Base-by-base conservation (phyloP, 1,140 invertebrate species). In the Drosophila parabipectinata region DNA sequence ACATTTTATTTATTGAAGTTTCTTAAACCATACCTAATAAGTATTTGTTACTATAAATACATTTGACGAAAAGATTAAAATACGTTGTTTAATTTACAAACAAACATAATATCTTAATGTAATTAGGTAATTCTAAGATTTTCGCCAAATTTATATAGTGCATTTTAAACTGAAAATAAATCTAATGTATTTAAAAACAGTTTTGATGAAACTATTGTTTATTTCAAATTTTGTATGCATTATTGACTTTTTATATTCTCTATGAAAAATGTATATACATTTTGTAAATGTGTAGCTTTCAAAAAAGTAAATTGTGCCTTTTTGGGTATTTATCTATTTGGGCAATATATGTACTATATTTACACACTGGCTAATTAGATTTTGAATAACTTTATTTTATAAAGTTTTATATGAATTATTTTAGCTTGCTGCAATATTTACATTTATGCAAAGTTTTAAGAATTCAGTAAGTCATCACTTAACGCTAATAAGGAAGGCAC, bases 401-500 rank as follows among this genome's bases (percentile, higher is more conserved):
- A 21, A 21, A 21, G 2, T 21, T 21, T 2, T 21, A 2, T 44
- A 15, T 2, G 41, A 44, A 18, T 10, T 9, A 30, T 37, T 34
- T 45, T 60, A 18, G 14, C 48, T 59, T 45, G 50, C 28, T 14
- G 71, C 53, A 53, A 18, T 57, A 41, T 69, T 9, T 39, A 66
- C 64, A 21, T 63, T 50, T 60, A 69, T 32, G 41, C 18, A 41
- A 37, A 12, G 28, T 15, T 18, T 59, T 15, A 55, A 57, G 26
- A 58, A 71, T 26, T 60, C 60, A 45, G 26, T 53, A 56, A 59
- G 55, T 55, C 64, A 28, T 54, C 26, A 53, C 75, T 87, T 87
- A 87, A 69, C 72, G 47, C 78, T 87, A 87, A 71, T 79, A 59
- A 79, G 82, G 76, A 87, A 87, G 82, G 82, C 82, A 87, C 82